phyloP scores from a whole-genome alignment of 2,888 invertebrate genomes.

The Balanococcus diminutus region DNA sequence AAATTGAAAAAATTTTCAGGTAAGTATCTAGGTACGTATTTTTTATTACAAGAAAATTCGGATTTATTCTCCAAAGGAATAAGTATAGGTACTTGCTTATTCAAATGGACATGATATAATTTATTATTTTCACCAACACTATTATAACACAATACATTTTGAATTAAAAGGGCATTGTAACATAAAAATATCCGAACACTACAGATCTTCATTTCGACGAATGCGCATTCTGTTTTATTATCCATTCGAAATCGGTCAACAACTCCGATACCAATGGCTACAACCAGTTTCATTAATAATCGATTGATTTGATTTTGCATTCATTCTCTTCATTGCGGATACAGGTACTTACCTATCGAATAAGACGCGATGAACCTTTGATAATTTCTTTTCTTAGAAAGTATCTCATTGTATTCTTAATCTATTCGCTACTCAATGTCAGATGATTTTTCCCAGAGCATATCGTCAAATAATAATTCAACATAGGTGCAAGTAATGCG shows the following conservation, averaged over 20 bases:
- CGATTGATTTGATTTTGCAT: slow-evolving; percentile 14
- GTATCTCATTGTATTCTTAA: background rate
- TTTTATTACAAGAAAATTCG: too few relatives aligned
- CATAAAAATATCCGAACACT: background rate
- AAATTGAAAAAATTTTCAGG: too few relatives aligned
- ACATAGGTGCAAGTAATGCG: background rate
- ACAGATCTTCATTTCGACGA: background rate
- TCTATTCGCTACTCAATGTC: background rate
- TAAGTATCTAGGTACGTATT: too few relatives aligned
- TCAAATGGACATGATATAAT: background rate
- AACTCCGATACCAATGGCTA: background rate
- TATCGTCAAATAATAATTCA: background rate
- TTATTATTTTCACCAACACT: background rate
- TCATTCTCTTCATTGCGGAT: slow-evolving; percentile 2
- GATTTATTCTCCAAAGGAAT: too few relatives aligned
- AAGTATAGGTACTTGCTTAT: background rate
- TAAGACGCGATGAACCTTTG: background rate
- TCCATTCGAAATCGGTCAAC: slow-evolving; percentile 24
- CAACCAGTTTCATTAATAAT: background rate
- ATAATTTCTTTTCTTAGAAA: background rate
- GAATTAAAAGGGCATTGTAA: background rate
- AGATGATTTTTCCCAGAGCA: background rate
- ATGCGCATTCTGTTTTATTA: background rate
- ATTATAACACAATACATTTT: background rate
- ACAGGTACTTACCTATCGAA: background rate